Evolutionary conservation across 2,113 vertebrate species (phyloP).

Genomic region (Elachura formosa): DNA sequence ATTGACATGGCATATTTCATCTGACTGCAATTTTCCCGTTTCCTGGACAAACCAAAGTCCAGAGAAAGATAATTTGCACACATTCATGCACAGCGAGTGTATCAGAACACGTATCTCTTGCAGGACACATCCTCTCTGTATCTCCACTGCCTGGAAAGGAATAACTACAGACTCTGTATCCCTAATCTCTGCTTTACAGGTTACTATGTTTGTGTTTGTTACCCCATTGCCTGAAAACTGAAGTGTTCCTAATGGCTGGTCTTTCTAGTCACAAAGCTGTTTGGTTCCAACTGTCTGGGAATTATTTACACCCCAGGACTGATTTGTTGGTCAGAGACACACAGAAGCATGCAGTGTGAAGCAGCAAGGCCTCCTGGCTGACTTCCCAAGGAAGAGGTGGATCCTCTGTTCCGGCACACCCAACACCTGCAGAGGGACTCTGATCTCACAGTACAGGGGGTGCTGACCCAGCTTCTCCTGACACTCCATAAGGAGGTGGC

Average conservation of each 20-base stretch:
- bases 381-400: conserved; percentile 8
- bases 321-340: neutral
- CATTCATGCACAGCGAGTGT: neutral
- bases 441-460: neutral
- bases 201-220: neutral
- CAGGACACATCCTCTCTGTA: neutral
- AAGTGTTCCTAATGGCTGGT: neutral
- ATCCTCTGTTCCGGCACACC: neutral
- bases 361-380: neutral
- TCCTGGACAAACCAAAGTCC: conserved; percentile 41
- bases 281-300: neutral
- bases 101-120: neutral
- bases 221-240: neutral
- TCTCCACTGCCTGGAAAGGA: neutral
- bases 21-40: conserved; percentile 21
- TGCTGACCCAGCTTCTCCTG: neutral
- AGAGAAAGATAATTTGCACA: conserved; percentile 29
- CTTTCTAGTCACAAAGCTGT: neutral
- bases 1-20: conserved; percentile 47
- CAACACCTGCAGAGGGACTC: conserved; percentile 14
- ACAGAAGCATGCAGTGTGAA: neutral
- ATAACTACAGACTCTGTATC: neutral
- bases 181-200: neutral
- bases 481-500: neutral
- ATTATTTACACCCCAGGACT: neutral